A percentile compares a stretch with the other conserved stretches of the same genome.
Evolutionary conservation across 1,140 invertebrate species (phyloP).

Genomic region (Ips nitidus): DNA sequence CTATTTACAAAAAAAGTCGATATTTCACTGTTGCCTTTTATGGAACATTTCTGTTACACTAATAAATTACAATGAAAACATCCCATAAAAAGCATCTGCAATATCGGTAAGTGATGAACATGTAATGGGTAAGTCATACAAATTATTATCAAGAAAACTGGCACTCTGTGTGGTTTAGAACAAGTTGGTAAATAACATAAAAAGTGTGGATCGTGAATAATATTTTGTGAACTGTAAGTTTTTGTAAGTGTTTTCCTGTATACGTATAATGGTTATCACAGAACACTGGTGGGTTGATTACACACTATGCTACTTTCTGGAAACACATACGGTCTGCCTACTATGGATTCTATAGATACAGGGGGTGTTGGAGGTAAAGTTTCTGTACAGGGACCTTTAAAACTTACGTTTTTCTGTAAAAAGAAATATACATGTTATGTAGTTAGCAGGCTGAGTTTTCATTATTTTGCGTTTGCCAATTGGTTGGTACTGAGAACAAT

Average conservation of each 20-base stretch:
- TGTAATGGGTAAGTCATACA: neutral
- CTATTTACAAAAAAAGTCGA: constrained; percentile 33
- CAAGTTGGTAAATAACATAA: constrained; percentile 13
- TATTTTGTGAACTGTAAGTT: neutral
- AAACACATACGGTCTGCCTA: constrained; percentile 37
- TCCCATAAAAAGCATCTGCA: too few relatives aligned
- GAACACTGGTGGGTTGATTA: constrained; percentile 5
- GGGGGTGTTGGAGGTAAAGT: constrained; percentile 13
- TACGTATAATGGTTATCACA: constrained; percentile 10
- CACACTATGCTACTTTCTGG: constrained; percentile 22
- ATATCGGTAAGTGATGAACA: neutral
- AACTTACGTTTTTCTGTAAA: constrained; percentile 47
- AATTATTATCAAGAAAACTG: constrained; percentile 12
- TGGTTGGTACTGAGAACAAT: too few relatives aligned
- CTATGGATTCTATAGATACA: constrained; percentile 29
- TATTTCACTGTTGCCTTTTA: neutral
- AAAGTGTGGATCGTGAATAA: neutral
- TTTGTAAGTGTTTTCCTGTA: constrained; percentile 9
- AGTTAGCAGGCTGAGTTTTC: too few relatives aligned
- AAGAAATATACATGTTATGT: constrained; percentile 22
- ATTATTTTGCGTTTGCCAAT: too few relatives aligned
- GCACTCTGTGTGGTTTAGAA: constrained; percentile 23
- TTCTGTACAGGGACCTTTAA: constrained; percentile 33
- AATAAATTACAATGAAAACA: too few relatives aligned
- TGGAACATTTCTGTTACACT: neutral